phyloP scores from a whole-genome alignment of 2,113 vertebrate species.

The Onychostruthus taczanowskii region DNA sequence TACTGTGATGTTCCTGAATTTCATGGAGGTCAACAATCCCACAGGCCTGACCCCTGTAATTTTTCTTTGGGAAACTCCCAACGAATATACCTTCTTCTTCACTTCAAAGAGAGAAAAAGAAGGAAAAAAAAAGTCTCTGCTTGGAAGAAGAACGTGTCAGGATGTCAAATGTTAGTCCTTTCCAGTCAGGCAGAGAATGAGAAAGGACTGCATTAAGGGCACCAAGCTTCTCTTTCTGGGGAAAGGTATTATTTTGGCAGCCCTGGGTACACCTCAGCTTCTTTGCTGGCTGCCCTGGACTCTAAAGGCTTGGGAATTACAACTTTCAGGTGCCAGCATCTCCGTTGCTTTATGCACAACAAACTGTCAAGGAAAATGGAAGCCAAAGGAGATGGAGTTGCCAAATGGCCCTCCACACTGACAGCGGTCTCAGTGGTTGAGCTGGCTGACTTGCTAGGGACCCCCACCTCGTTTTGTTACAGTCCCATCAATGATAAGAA shows the following conservation, averaged over 20 bases:
- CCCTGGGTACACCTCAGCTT: background rate
- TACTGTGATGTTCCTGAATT: background rate
- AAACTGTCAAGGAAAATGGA: background rate
- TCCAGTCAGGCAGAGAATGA: background rate
- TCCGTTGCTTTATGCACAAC: background rate
- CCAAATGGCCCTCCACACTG: background rate
- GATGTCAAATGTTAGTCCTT: background rate
- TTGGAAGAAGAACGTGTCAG: background rate
- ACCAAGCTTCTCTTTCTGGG: background rate
- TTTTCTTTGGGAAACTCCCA: background rate
- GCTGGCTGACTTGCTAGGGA: background rate
- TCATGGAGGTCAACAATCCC: background rate
- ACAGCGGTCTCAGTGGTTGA: background rate
- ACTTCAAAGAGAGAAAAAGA: background rate
- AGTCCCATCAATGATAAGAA: background rate
- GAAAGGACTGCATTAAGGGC: background rate
- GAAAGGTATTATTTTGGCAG: background rate
- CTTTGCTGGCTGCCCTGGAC: background rate
- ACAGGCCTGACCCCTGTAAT: background rate
- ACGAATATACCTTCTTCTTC: background rate
- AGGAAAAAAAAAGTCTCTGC: background rate
- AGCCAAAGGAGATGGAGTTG: background rate
- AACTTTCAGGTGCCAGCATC: background rate
- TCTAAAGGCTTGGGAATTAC: background rate
- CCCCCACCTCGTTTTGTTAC: background rate